Percentiles rank a stretch among this genome's conserved stretches.
These are phyloP conservation scores for Manis javanica DNA, from an alignment of 2,797 vertebrate species.

Conservation along the genomic window DNA sequence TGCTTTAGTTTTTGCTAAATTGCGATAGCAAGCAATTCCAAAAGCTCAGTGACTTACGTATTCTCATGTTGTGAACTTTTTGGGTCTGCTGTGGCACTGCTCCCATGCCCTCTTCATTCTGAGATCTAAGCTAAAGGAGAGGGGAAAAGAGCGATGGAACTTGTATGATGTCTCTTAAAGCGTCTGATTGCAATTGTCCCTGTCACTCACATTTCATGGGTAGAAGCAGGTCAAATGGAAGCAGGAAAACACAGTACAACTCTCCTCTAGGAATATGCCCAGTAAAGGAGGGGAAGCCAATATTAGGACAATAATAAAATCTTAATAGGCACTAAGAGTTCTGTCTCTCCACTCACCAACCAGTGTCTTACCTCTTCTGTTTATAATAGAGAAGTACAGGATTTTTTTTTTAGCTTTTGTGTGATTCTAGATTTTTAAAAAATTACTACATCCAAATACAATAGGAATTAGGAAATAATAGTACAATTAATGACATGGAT, in stretches of 20 bases:
- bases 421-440: background rate
- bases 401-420: conserved; percentile 11
- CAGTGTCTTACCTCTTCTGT: background rate
- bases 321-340: background rate
- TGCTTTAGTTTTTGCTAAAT: background rate
- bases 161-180: background rate
- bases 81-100: background rate
- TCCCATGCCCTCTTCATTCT: background rate
- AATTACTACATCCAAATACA: background rate
- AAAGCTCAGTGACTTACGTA: background rate
- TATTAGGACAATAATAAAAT: background rate
- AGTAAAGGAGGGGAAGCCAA: background rate
- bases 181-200: background rate
- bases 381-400: background rate
- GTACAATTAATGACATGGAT: background rate
- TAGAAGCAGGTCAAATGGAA: background rate
- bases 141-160: background rate
- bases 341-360: background rate
- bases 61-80: background rate
- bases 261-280: background rate
- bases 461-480: conserved; percentile 2
- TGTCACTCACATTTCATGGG: background rate
- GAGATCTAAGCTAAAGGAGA: background rate
- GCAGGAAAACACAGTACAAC: background rate
- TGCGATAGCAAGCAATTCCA: background rate